Percentiles rank a stretch among this genome's conserved stretches.
Conservation (phyloP, 2,888 invertebrate species). For the Drosophila vallismaia region DNA sequence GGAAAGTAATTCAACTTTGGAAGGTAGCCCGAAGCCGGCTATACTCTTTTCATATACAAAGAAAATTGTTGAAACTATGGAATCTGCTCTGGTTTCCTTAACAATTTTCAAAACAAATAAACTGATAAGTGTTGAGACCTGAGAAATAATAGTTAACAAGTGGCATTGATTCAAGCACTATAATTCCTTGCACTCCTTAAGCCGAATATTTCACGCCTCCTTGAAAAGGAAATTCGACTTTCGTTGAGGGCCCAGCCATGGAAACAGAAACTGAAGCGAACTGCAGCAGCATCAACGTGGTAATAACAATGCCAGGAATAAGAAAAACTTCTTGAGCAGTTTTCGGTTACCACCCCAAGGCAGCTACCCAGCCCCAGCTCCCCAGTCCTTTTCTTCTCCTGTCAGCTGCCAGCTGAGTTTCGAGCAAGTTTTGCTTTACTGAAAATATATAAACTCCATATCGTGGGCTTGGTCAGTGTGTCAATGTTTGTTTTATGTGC, state of each 20-base stretch:
- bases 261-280: conserved; percentile 29
- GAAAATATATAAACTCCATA: conserved; percentile 58
- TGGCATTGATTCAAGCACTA: conserved; percentile 25
- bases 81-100: not conserved
- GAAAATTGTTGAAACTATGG: not conserved
- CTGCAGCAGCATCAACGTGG: conserved; percentile 54
- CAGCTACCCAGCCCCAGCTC: not conserved
- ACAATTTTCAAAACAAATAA: conserved; percentile 17
- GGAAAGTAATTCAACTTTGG: conserved; percentile 47
- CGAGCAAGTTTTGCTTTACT: conserved; percentile 60
- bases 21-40: not conserved
- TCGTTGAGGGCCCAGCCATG: conserved; percentile 31
- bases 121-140: conserved; percentile 17
- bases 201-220: conserved; percentile 41
- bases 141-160: conserved; percentile 28
- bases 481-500: conserved; percentile 82
- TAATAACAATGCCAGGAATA: conserved; percentile 66
- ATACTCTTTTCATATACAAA: conserved; percentile 49
- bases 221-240: conserved; percentile 39
- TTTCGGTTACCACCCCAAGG: conserved; percentile 24
- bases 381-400: conserved; percentile 6
- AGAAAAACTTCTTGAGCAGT: conserved; percentile 66
- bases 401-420: conserved; percentile 72
- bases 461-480: conserved; percentile 71
- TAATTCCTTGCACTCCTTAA: conserved; percentile 31